Evolutionary conservation across 2,888 invertebrate species (phyloP), one percentile per base, ranked within the genome.

Genomic region (Acleris laterana): DNA sequence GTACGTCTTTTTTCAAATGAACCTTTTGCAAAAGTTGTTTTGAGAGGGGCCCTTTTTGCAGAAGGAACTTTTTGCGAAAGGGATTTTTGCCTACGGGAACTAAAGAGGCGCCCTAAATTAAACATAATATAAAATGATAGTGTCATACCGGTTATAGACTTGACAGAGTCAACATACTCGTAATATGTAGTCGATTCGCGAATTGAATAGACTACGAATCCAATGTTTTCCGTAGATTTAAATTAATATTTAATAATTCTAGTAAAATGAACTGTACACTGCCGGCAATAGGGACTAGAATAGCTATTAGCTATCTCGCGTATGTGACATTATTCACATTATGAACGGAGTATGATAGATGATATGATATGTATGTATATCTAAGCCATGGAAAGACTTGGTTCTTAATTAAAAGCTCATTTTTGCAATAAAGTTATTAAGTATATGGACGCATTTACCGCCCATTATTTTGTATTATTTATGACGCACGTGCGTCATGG

Each of bases 181-280:
- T n/a, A 32, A 32, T 38, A 13, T 38, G 38, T 38, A 46, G 46
- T 46, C 46, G n/a, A 44, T 44, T 44, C n/a, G n/a, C n/a, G 44
- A 16, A 46, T 55, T 20, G 13, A 20, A 55, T 17, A 49, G 32
- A 55, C 53, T 16, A 44, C 16, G 4, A 44, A 42, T 13, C 53
- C 42, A 22, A 22, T 25, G 57, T 57, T 57, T 57, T 57, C 46
- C 46, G 17, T 57, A 46, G 57, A 16, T 57, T 57, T 25, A 46
- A 13, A 46, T 17, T 16, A 16, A 19, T 38, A 22, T 20, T 19
- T 6, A 25, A 25, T 25, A 25, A 25, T 16, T 20, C 19, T 49
- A 25, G 48, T 53, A 53, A 59, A 59, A 59, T 25, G 19, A 60
- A 57, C 32, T n/a, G 32, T 46, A 16, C 3, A 4, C n/a, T 32